Evolutionary conservation across 2,797 vertebrate genomes (phyloP).

Genomic region (Ateles fusciceps): DNA sequence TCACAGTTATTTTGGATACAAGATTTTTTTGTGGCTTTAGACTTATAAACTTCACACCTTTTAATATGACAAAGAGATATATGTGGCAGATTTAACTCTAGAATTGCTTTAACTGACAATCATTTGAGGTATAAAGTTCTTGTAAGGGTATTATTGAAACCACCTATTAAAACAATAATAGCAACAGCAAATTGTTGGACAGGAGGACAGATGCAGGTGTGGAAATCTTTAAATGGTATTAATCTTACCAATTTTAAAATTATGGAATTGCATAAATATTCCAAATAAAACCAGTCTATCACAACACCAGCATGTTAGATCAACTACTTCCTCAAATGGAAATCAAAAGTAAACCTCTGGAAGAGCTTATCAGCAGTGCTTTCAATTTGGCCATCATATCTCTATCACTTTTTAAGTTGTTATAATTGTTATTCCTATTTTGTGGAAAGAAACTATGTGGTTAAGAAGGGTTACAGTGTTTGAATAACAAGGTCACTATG

Average conservation of each 20-base stretch:
- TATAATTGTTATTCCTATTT: not conserved
- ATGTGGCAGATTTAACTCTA: not conserved
- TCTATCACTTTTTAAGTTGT: not conserved
- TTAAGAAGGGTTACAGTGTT: not conserved
- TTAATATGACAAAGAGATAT: not conserved
- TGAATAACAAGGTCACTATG: not conserved
- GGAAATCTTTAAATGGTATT: not conserved
- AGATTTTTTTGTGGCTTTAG: not conserved
- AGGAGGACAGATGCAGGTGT: not conserved
- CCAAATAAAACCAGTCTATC: not conserved
- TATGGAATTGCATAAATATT: not conserved
- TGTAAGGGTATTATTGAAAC: not conserved
- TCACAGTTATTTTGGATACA: not conserved
- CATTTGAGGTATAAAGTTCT: not conserved
- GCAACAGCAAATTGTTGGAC: not conserved
- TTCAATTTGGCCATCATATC: not conserved
- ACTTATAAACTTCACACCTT: not conserved
- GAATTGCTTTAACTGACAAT: not conserved
- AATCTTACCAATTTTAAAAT: not conserved
- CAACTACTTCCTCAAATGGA: not conserved
- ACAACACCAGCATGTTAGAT: not conserved
- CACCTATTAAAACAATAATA: not conserved
- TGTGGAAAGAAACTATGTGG: not conserved
- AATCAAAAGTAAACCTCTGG: not conserved
- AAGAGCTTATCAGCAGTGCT: not conserved